Base-by-base conservation (phyloP, 2,797 vertebrate genomes). In the Centroberyx gerrardi region DNA sequence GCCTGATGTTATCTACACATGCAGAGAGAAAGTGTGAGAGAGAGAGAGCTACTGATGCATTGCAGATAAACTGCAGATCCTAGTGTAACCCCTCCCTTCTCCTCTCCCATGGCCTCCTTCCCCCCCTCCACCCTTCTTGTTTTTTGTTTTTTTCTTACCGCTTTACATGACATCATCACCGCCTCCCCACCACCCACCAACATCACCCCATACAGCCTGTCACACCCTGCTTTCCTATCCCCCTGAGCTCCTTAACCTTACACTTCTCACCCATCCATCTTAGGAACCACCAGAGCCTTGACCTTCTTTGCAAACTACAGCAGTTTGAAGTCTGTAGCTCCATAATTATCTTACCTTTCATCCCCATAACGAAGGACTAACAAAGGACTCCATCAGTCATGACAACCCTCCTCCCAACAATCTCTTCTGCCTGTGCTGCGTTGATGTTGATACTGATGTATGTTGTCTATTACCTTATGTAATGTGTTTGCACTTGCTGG, bases 41-140 rank as follows among this genome's bases (percentile, higher is more conserved):
- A 65, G 78, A 84, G 83, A 86, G 90, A 92, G 92, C 86, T 92
- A 92, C 90, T 95, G 95, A 95, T 95, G 95, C 95, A 96, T 95
- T 96, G 95, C 95, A 96, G 95, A 96, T 96, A 95, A 95, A 95
- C 95, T 96, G 94, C 94, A 94, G 94, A 91, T 90, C 79, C 76
- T 52, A 60, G 77, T 76, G 58, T 59, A 88, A 91, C 90, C 89
- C 93, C 91, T 92, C 95, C 94, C 88, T 84, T 81, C 38, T 46
- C 27, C 56, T 60, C 48, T 78, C 69, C 63, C 71, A 49, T 85
- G 60, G 69, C 68, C 44, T 40, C 73, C 71, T 56, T 33, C 53
- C 28, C 67, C 42, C 62, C 66, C 49, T 40, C 62, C 28, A 53
- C 56, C 78, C 60, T 76, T 68, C 61, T 83, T 77, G 55, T 68